These are phyloP conservation scores for Acrobasis consociella DNA, from an alignment of 2,888 invertebrate species.

Conservation along the genomic window DNA sequence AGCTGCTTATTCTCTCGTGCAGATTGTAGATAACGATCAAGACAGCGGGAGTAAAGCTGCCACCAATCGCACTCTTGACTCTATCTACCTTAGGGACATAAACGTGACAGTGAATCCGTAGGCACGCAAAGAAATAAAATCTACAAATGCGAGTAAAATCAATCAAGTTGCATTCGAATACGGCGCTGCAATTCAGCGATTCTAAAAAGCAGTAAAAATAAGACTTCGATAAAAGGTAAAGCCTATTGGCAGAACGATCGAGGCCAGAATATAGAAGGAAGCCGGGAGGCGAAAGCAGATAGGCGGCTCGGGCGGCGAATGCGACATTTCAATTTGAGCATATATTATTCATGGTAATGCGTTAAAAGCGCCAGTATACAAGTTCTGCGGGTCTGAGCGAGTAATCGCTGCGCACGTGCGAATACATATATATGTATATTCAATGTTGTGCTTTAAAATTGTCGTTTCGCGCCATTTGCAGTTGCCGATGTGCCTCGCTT, in stretches of 20 bases:
- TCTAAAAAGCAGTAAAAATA: constrained; percentile 45
- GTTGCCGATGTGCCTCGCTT: constrained; percentile 70
- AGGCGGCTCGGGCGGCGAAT: constrained; percentile 74
- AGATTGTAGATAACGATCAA: too few species aligned
- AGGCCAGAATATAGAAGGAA: constrained; percentile 67
- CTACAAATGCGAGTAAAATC: constrained; percentile 22
- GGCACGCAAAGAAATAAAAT: background rate
- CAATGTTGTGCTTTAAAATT: constrained; percentile 79
- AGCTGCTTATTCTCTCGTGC: too few species aligned
- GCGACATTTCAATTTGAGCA: constrained; percentile 81
- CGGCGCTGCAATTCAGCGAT: constrained; percentile 24
- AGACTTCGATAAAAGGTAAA: constrained; percentile 70
- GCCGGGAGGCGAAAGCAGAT: constrained; percentile 60
- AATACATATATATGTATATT: constrained; percentile 68
- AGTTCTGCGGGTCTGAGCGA: constrained; percentile 64
- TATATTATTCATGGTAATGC: constrained; percentile 83
- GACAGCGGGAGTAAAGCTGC: too few species aligned
- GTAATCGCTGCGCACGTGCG: constrained; percentile 75
- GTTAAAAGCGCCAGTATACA: constrained; percentile 78
- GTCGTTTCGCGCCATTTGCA: constrained; percentile 78
- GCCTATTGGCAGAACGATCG: constrained; percentile 63
- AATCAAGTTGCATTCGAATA: constrained; percentile 29
- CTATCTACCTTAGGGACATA: too few species aligned
- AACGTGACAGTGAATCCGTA: too few species aligned
- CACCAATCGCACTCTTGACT: too few species aligned